These are phyloP conservation scores for Metacarcinus magister DNA, from an alignment of 2,888 invertebrate genomes.

Conservation along the genomic window DNA sequence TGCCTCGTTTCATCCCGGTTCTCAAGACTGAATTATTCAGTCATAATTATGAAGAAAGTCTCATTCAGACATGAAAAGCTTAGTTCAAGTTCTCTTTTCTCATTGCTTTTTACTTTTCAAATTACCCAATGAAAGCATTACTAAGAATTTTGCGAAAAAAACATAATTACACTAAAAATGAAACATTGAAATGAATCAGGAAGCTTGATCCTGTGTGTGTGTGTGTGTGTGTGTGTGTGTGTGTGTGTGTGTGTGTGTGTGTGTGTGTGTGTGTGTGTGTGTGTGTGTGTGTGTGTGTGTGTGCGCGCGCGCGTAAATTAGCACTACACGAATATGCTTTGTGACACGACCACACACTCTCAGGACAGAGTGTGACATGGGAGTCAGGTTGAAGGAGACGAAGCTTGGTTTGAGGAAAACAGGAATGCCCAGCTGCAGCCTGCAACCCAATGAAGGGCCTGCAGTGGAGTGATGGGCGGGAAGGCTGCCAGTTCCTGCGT, in stretches of 20 bases:
- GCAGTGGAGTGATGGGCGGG: background rate
- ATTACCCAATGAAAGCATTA: background rate
- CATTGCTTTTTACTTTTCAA: background rate
- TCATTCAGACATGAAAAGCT: background rate
- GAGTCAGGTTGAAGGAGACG: background rate
- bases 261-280: background rate
- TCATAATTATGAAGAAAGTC: background rate
- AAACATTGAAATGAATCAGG: background rate
- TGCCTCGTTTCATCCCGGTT: background rate
- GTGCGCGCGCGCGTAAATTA: background rate
- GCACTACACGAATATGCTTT: background rate
- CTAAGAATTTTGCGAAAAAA: background rate
- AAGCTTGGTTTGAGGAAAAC: background rate
- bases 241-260: constrained; percentile 19
- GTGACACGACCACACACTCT: background rate
- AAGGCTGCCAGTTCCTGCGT: constrained; percentile 32
- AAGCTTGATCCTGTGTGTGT: background rate
- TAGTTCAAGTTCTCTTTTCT: background rate
- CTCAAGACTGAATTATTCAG: background rate
- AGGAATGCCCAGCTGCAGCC: background rate
- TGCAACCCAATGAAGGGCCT: background rate
- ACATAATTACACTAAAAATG: background rate
- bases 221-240: background rate
- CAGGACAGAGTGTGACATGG: background rate
- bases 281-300: background rate